A percentile compares a stretch with the other conserved stretches of the same genome.
Evolutionary conservation across 2,797 vertebrate genomes (phyloP).

Genomic region (Cirrhinus molitorella): DNA sequence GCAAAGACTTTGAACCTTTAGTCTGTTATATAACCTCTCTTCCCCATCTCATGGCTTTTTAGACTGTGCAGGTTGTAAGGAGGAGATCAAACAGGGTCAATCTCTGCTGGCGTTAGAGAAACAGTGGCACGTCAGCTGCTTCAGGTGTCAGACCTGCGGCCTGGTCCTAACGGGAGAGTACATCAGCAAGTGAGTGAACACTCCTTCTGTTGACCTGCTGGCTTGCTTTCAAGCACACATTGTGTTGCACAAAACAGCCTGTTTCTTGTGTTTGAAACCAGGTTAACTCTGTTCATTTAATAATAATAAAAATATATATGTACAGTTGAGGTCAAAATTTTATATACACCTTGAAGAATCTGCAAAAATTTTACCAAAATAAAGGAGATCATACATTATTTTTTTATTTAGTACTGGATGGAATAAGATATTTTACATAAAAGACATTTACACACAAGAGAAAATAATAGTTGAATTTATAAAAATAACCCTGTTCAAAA

Average conservation of each 20-base stretch:
- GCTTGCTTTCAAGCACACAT: neutral
- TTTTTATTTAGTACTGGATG: no score
- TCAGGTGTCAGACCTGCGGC: conserved; percentile 95
- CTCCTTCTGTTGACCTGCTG: conserved; percentile 1
- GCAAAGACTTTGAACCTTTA: neutral
- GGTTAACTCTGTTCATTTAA: neutral
- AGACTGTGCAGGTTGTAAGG: conserved; percentile 96
- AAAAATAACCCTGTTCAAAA: no score
- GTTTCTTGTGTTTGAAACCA: neutral
- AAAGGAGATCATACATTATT: no score
- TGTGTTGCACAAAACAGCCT: neutral
- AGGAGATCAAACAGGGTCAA: conserved; percentile 97
- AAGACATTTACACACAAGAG: no score
- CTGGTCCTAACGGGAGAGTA: conserved; percentile 96
- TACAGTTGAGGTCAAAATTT: no score
- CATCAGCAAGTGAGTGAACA: conserved; percentile 93
- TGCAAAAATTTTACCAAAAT: no score
- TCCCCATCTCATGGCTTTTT: conserved; percentile 11
- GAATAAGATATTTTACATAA: no score
- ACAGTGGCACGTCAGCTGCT: conserved; percentile 99
- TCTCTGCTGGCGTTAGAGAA: conserved; percentile 96
- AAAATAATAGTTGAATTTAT: no score
- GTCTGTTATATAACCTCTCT: conserved; percentile 22
- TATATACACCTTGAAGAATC: no score
- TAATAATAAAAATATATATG: no score